Evolutionary conservation across 2,888 invertebrate species (phyloP).

Genomic region (Tachystola acroxantha): DNA sequence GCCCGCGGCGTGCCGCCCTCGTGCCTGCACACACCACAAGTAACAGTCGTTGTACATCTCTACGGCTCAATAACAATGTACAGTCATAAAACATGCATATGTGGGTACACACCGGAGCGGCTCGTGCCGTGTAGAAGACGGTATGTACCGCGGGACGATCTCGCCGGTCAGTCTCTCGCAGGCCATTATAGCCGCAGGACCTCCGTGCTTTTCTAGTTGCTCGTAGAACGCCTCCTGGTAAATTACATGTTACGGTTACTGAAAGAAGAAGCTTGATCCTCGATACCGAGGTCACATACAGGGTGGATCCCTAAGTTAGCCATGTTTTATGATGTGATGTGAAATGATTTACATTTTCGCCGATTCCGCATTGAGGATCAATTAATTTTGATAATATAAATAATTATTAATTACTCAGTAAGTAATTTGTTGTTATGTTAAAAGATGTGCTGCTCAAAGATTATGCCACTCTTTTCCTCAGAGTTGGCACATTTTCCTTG

Average conservation of each 20-base stretch:
- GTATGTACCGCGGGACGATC: slow-evolving; percentile 47
- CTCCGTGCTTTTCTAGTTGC: slow-evolving; percentile 88
- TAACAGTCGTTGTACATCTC: background rate
- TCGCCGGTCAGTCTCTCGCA: slow-evolving; percentile 57
- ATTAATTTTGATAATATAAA: too few species aligned
- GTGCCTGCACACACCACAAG: slow-evolving; percentile 35
- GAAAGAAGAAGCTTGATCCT: background rate
- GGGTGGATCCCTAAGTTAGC: background rate
- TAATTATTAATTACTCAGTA: too few species aligned
- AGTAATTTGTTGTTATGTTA: too few species aligned
- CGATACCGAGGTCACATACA: background rate
- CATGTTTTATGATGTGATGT: too few species aligned
- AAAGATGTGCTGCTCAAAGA: too few species aligned
- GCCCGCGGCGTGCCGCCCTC: slow-evolving; percentile 67
- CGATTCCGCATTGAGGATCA: too few species aligned
- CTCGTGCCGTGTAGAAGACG: slow-evolving; percentile 55
- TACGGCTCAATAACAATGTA: background rate
- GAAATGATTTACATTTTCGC: too few species aligned
- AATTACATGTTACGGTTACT: slow-evolving; percentile 3
- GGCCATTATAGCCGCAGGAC: slow-evolving; percentile 77
- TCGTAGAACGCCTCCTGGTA: slow-evolving; percentile 93
- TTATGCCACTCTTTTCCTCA: too few species aligned
- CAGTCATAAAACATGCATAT: background rate
- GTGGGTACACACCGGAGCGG: slow-evolving; percentile 35
- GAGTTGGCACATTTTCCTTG: too few species aligned